Evolutionary conservation across 2,888 invertebrate genomes (phyloP).

Genomic region (Lepas anatifera): DNA sequence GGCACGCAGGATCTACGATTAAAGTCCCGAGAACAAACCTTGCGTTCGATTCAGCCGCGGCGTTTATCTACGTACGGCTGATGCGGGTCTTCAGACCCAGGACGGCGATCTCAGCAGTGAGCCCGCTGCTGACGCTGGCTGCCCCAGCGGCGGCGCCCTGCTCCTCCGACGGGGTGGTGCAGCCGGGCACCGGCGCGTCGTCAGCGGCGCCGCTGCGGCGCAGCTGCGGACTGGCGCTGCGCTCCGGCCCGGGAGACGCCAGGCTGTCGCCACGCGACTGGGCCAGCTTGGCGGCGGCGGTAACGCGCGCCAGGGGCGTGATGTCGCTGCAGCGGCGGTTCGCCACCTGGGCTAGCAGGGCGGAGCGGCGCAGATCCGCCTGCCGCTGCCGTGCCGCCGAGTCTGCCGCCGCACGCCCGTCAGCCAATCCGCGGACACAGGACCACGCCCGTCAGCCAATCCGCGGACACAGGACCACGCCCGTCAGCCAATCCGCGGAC

Average conservation of each 20-base stretch:
- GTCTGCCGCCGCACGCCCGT: not conserved
- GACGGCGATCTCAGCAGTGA: not conserved
- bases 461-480: not conserved
- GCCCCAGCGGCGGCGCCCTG: not conserved
- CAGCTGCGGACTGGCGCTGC: not conserved
- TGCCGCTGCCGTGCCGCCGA: not conserved
- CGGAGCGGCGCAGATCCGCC: not conserved
- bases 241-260: not conserved
- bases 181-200: not conserved
- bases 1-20: too few species aligned
- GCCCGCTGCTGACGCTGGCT: not conserved
- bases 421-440: not conserved
- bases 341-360: not conserved
- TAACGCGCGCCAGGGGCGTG: not conserved
- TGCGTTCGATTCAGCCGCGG: too few species aligned
- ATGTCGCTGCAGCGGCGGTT: not conserved
- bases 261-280: not conserved
- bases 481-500: too few species aligned
- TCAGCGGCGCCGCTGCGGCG: not conserved
- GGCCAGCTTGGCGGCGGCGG: not conserved
- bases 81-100: too few species aligned
- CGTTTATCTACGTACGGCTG: too few species aligned
- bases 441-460: too few species aligned
- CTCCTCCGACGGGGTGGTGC: not conserved
- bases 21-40: too few species aligned